These are phyloP conservation scores for Alloscopus bannaensis DNA, from an alignment of 2,888 invertebrate species.

Conservation along the genomic window DNA sequence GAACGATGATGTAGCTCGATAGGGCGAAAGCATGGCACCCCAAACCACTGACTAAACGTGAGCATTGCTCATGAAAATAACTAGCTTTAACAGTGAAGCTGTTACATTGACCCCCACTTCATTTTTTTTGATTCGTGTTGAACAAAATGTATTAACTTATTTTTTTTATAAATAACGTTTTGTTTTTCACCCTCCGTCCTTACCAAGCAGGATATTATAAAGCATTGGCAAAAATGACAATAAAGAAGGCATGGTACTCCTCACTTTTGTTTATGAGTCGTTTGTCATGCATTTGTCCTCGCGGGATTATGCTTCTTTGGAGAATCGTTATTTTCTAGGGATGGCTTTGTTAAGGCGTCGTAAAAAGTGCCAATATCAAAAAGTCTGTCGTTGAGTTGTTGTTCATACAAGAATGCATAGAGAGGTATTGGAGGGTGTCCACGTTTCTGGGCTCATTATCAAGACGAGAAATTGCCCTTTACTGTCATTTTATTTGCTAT, in stretches of 20 bases:
- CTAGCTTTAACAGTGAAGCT: constrained; percentile 29
- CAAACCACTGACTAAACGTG: constrained; percentile 1
- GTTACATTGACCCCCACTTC: constrained; percentile 43
- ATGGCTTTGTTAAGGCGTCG: constrained; percentile 5
- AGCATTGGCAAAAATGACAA: too few relatives aligned
- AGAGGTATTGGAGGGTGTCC: background rate
- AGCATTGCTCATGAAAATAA: constrained; percentile 23
- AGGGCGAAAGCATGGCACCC: constrained; percentile 14
- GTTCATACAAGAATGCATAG: too few relatives aligned
- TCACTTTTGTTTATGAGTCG: constrained; percentile 13
- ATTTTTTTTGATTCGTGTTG: constrained; percentile 13
- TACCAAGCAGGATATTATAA: constrained; percentile 5
- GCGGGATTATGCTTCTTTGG: constrained; percentile 10
- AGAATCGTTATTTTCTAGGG: background rate
- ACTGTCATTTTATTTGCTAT: constrained; percentile 21
- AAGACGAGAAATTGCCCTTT: constrained; percentile 5
- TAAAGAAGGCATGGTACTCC: constrained; percentile 29
- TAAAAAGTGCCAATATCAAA: background rate
- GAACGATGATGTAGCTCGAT: constrained; percentile 11
- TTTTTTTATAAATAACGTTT: too few relatives aligned
- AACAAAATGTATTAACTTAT: constrained; percentile 4
- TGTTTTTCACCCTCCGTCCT: too few relatives aligned
- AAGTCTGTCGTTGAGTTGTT: background rate
- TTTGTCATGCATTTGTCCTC: constrained; percentile 39
- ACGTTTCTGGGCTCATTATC: background rate